Conservation (phyloP, 2,888 invertebrate genomes). For the Hypselothyrea guttata region DNA sequence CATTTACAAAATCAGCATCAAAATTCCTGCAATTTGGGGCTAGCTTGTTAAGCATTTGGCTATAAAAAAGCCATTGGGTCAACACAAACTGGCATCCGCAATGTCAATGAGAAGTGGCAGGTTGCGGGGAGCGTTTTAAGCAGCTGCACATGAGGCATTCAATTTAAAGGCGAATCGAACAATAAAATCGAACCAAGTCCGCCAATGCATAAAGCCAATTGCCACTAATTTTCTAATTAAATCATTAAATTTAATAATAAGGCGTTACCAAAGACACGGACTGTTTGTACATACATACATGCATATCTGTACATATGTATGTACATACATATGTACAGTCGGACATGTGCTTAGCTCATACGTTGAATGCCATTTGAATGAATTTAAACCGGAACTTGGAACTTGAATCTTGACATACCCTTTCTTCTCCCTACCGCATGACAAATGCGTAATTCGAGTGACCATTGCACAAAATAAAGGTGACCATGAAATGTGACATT, state of each 20-base stretch:
- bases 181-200: slow-evolving; percentile 45
- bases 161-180: slow-evolving; percentile 40
- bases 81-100: too few relatives aligned
- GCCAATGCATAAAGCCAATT: slow-evolving; percentile 47
- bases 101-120: neutral
- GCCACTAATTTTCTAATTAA: slow-evolving; percentile 69
- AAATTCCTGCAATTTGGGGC: too few relatives aligned
- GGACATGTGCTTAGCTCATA: slow-evolving; percentile 13
- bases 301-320: neutral
- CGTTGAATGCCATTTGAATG: slow-evolving; percentile 6
- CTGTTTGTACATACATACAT: neutral
- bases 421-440: neutral
- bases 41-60: too few relatives aligned
- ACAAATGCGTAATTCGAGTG: neutral
- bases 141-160: slow-evolving; percentile 22
- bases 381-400: slow-evolving; percentile 17
- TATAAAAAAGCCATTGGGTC: too few relatives aligned
- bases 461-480: neutral
- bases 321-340: neutral
- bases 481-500: too few relatives aligned
- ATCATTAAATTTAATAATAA: slow-evolving; percentile 66
- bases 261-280: slow-evolving; percentile 26
- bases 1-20: too few relatives aligned
- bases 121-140: slow-evolving; percentile 5
- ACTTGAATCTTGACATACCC: neutral